A percentile compares a stretch with the other conserved stretches of the same genome.
These are phyloP conservation scores for Sceloporus undulatus DNA, from an alignment of 2,113 vertebrate genomes.

Conservation along the genomic window DNA sequence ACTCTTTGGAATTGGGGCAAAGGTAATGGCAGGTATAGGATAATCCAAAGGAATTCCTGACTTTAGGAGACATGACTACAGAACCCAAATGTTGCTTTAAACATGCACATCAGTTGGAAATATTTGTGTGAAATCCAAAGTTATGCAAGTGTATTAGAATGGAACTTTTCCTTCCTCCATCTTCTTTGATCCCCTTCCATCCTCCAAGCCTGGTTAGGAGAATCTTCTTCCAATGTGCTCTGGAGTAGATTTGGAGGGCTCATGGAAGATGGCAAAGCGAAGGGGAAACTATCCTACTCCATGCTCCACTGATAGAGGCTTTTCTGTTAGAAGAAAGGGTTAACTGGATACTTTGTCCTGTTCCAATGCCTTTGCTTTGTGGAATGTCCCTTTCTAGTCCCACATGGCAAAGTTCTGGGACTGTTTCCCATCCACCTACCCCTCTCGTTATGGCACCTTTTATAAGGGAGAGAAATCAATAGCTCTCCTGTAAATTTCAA, in stretches of 20 bases:
- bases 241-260: not conserved
- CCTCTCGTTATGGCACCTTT: conserved; percentile 10
- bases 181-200: not conserved
- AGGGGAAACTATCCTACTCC: not conserved
- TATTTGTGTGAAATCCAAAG: not conserved
- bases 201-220: not conserved
- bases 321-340: not conserved
- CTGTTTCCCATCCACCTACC: conserved; percentile 8
- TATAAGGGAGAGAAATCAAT: conserved; percentile 13
- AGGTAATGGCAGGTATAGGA: not conserved
- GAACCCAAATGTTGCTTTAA: not conserved
- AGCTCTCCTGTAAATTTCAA: conserved; percentile 36
- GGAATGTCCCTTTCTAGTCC: not conserved
- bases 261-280: not conserved
- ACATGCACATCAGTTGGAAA: not conserved
- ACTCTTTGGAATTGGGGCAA: not conserved
- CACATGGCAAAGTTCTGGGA: not conserved
- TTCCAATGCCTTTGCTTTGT: not conserved
- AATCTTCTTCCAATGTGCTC: no score
- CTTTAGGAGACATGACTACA: not conserved
- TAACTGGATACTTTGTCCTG: not conserved
- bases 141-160: not conserved
- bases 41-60: not conserved
- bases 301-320: not conserved
- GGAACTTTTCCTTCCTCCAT: not conserved